These are phyloP conservation scores for Watsonalla cultraria DNA, from an alignment of 2,888 invertebrate genomes.

Conservation along the genomic window DNA sequence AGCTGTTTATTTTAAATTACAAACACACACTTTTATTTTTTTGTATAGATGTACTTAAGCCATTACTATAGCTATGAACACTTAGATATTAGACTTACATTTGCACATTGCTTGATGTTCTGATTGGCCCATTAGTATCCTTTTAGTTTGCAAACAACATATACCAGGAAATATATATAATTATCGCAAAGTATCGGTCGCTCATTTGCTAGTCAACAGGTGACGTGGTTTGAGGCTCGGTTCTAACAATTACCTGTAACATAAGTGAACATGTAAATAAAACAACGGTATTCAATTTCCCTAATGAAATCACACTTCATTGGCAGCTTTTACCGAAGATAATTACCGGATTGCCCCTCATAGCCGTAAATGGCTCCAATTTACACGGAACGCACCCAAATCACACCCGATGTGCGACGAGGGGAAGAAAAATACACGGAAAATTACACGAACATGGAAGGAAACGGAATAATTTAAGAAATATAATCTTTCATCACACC, in stretches of 20 bases:
- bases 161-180: no score
- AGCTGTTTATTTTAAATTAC: no score
- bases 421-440: not conserved
- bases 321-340: not conserved
- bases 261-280: not conserved
- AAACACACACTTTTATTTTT: no score
- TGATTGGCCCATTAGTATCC: no score
- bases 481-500: constrained; percentile 1
- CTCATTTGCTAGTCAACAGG: not conserved
- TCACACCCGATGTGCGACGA: not conserved
- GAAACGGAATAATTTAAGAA: constrained; percentile 1
- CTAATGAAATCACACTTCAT: not conserved
- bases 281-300: not conserved
- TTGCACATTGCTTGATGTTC: no score
- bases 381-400: not conserved
- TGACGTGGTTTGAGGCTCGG: not conserved
- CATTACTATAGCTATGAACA: no score
- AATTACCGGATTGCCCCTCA: not conserved
- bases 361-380: not conserved
- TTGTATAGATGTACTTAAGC: no score
- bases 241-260: not conserved
- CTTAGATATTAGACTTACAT: no score
- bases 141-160: no score
- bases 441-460: not conserved
- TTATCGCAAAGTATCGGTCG: not conserved